Evolutionary conservation across 1,140 invertebrate species (phyloP).

Genomic region (Lordiphosa mommai): DNA sequence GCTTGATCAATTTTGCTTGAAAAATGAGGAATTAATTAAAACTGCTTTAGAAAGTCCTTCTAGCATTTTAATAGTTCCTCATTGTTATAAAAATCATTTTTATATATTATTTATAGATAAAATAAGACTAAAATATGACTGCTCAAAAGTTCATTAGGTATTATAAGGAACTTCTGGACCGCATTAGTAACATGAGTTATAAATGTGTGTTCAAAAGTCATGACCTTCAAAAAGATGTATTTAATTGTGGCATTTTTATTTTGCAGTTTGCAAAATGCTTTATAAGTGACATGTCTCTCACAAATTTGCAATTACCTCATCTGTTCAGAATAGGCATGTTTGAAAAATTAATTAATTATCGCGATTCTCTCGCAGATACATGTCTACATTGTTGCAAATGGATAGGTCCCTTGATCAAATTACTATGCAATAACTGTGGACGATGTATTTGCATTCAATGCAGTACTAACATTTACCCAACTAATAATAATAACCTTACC

Average conservation of each 20-base stretch:
- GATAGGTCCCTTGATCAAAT: too few species aligned
- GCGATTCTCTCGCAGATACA: background rate
- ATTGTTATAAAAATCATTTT: too few species aligned
- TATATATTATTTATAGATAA: too few species aligned
- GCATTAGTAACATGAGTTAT: too few species aligned
- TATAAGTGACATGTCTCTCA: background rate
- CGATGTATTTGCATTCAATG: too few species aligned
- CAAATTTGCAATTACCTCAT: background rate
- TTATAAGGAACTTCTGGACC: background rate
- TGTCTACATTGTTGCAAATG: background rate
- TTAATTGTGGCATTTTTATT: background rate
- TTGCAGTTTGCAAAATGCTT: background rate
- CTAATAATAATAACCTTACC: too few species aligned
- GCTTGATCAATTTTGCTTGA: background rate
- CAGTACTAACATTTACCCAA: too few species aligned
- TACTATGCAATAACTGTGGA: too few species aligned
- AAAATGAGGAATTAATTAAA: background rate
- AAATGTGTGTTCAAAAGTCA: background rate
- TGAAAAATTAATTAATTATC: background rate
- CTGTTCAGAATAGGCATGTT: background rate
- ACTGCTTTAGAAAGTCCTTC: background rate
- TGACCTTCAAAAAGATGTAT: background rate
- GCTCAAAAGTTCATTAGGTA: background rate
- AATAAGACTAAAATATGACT: too few species aligned
- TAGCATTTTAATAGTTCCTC: background rate